Conservation (phyloP, 2,113 vertebrate genomes). For the Lepidiolamprologus cunningtoni region DNA sequence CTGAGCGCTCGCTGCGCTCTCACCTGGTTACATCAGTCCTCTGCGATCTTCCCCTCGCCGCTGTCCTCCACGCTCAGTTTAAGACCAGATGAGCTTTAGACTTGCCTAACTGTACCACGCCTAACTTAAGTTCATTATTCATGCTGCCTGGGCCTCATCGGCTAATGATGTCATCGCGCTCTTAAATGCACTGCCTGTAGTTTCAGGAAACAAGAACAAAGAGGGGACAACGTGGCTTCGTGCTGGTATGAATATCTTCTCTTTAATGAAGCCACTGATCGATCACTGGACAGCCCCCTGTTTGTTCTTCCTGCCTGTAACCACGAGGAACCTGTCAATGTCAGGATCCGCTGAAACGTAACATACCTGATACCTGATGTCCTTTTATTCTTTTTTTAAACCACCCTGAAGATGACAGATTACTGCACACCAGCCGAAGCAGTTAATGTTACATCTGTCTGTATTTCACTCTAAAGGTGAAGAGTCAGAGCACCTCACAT, state of each 20-base stretch:
- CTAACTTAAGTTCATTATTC: background rate
- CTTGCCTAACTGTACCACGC: background rate
- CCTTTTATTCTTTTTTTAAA: background rate
- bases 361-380: background rate
- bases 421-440: background rate
- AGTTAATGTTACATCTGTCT: background rate
- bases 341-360: conserved; percentile 6
- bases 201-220: background rate
- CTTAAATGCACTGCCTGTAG: conserved; percentile 7
- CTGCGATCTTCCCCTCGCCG: background rate
- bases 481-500: background rate
- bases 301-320: background rate
- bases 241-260: background rate
- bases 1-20: background rate
- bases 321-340: background rate
- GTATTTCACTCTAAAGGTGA: background rate
- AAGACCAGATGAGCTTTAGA: background rate
- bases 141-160: background rate
- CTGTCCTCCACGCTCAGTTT: background rate
- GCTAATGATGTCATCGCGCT: background rate
- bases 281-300: background rate
- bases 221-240: background rate
- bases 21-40: background rate
- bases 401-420: background rate
- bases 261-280: background rate